phyloP scores from a whole-genome alignment of 2,113 vertebrate genomes.

The Perca fluviatilis region DNA sequence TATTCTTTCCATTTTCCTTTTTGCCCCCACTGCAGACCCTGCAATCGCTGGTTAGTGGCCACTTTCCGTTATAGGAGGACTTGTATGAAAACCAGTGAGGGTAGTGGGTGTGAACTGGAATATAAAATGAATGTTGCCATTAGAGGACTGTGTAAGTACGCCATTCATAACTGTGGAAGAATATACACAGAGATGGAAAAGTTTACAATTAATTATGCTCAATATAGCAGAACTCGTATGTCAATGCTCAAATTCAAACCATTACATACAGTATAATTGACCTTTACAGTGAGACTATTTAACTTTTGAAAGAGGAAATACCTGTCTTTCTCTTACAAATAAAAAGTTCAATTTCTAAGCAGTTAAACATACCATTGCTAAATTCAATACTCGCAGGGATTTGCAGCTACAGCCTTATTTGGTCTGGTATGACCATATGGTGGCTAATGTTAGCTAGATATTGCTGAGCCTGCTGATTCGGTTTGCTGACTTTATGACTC shows the following conservation, averaged over 20 bases:
- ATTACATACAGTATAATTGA: not conserved
- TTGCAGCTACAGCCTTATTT: not conserved
- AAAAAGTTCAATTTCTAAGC: not conserved
- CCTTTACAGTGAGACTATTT: not conserved
- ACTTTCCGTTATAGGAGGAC: constrained; percentile 37
- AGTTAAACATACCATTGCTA: not conserved
- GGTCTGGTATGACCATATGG: not conserved
- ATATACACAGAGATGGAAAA: constrained; percentile 34
- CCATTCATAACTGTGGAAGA: constrained; percentile 51
- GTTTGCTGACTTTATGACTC: not conserved
- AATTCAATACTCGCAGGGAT: not conserved
- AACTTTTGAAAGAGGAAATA: not conserved
- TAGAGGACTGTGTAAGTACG: not conserved
- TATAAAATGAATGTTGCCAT: constrained; percentile 47
- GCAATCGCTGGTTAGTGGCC: constrained; percentile 22
- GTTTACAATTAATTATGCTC: not conserved
- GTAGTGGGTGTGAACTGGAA: constrained; percentile 43
- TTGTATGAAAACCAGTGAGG: not conserved
- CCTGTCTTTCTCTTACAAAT: constrained; percentile 6
- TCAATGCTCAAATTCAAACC: constrained; percentile 7
- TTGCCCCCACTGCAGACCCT: constrained; percentile 7
- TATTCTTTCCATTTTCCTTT: constrained; percentile 39
- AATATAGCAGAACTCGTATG: not conserved
- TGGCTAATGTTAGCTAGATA: not conserved
- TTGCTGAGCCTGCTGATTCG: not conserved